phyloP scores from a whole-genome alignment of 2,113 vertebrate species.

The Lanius collurio region DNA sequence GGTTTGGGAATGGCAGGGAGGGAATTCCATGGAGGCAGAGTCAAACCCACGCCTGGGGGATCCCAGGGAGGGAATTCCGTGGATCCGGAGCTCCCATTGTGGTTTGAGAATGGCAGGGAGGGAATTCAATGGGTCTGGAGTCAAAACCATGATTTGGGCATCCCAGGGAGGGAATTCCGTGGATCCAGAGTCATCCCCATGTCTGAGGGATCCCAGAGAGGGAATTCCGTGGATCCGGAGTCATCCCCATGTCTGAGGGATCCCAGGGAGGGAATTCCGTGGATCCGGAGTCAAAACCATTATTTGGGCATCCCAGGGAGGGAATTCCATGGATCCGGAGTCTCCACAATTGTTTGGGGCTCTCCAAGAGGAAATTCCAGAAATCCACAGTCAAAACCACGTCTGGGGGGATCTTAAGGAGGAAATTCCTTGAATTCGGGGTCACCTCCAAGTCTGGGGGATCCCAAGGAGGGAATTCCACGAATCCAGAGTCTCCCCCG shows the following conservation, averaged over 20 bases:
- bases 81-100: rapidly evolving
- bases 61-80: neutral
- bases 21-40: rapidly evolving
- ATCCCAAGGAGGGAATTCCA: neutral
- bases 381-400: neutral
- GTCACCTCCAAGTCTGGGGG: too few relatives aligned
- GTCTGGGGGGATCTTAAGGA: rapidly evolving
- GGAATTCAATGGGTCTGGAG: rapidly evolving
- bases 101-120: neutral
- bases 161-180: neutral
- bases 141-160: rapidly evolving
- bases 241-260: rapidly evolving
- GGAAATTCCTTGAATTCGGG: neutral
- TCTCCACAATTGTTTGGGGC: rapidly evolving
- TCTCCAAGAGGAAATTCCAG: neutral
- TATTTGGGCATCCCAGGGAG: too few relatives aligned
- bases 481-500: too few relatives aligned
- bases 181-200: rapidly evolving
- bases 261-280: neutral
- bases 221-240: neutral
- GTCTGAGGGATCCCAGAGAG: rapidly evolving
- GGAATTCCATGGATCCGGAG: neutral
- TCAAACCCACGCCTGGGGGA: rapidly evolving
- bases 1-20: too few relatives aligned
- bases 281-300: rapidly evolving